Conservation (phyloP, 2,888 invertebrate genomes). For the Tinea trinotella region DNA sequence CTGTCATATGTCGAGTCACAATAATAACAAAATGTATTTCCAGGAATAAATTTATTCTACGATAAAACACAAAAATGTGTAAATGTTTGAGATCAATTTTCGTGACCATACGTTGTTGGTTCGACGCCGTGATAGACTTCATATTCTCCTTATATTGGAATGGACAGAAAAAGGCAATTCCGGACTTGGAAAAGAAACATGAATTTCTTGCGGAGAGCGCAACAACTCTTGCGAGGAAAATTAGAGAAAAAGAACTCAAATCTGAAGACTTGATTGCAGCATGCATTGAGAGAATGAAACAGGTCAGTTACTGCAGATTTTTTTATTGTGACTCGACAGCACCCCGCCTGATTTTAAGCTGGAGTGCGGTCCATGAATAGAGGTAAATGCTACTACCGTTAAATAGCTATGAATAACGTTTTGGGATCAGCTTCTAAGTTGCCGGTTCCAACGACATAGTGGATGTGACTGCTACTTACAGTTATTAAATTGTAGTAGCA, state of each 20-base stretch:
- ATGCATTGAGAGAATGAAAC: slow-evolving; percentile 83
- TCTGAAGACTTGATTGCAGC: slow-evolving; percentile 80
- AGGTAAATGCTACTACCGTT: no score
- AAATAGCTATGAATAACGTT: no score
- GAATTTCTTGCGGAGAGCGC: slow-evolving; percentile 73
- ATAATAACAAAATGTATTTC: not conserved
- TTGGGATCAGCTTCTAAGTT: no score
- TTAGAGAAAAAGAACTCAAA: slow-evolving; percentile 74
- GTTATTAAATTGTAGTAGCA: no score
- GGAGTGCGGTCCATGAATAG: no score
- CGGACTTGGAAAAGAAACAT: slow-evolving; percentile 47
- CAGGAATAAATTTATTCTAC: slow-evolving; percentile 19
- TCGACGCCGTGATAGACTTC: slow-evolving; percentile 51
- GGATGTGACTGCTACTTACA: no score
- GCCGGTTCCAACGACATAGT: no score
- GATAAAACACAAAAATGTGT: slow-evolving; percentile 33
- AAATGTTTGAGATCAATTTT: slow-evolving; percentile 30
- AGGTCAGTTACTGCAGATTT: slow-evolving; percentile 69
- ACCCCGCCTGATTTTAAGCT: no score
- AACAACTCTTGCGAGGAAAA: slow-evolving; percentile 75
- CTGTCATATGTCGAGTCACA: not conserved
- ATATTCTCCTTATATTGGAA: slow-evolving; percentile 58
- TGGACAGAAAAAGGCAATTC: slow-evolving; percentile 35
- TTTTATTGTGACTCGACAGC: no score
- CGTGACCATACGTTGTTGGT: slow-evolving; percentile 36